Base-by-base conservation (phyloP, 2,888 invertebrate genomes). In the Drosophila birchii region DNA sequence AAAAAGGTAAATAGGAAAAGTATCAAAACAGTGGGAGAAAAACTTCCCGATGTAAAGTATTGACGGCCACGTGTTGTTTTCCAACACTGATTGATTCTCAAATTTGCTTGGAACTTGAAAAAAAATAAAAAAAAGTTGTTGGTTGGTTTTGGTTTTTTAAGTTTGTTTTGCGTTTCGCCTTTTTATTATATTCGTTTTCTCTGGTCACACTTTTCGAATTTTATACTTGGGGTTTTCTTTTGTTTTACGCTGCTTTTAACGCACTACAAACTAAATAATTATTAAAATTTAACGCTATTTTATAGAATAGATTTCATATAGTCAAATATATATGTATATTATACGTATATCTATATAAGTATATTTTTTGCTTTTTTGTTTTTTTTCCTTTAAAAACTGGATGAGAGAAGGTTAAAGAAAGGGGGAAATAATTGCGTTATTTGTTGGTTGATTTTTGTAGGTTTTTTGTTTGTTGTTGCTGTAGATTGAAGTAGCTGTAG, bases 181-280 rank as follows among this genome's bases (percentile, higher is more conserved):
- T 85, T 78, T 61, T 81, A 71, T 75, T 76, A 69, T 39, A 53
- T 60, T 47, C 45, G 59, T 54, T 59, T 69, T 62, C 51, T 54
- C 69, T 58, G 53, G 53, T 58, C 71, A 70, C 60, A 70, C 71
- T 71, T 49, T 64, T 62, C 57, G 67, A 49, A 62, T 54, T 59
- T 63, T 80, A 58, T 39, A 41, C 32, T 72, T 41, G 43, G 51
- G 51, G 63, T 54, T 56, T 60, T 38, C 39, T 53, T 34, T 64
- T 44, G 68, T 38, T 55, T 72, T 61, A 56, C 78, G 56, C 72
- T 81, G 58, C 61, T 72, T 71, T 59, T 72, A 88, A 86, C 87
- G 70, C 89, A 87, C 89, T 89, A 85, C 82, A 78, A 76, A 85
- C 85, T 88, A 89, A 86, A 87, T 89, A 79, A 73, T 84, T 68